These are phyloP conservation scores for Mirounga angustirostris DNA, from an alignment of 2,113 vertebrate genomes.

Conservation along the genomic window DNA sequence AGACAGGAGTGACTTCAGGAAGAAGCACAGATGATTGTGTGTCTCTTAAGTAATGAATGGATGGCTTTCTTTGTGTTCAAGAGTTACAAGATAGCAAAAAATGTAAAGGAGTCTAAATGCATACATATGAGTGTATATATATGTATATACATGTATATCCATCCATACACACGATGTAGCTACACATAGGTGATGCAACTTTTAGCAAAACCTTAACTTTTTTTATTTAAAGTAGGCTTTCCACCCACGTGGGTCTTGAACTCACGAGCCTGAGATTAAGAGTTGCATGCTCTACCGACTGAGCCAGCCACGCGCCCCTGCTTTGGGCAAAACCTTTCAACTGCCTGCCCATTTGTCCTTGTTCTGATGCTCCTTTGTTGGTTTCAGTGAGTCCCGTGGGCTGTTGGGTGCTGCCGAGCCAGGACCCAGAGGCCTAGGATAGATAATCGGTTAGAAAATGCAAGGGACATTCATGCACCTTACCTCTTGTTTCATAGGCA, in stretches of 20 bases:
- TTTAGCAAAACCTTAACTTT: neutral
- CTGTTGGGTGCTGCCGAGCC: neutral
- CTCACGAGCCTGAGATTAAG: neutral
- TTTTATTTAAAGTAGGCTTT: neutral
- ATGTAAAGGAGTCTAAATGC: neutral
- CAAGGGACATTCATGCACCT: neutral
- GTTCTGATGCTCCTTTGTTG: neutral
- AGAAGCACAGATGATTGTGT: neutral
- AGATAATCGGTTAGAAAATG: neutral
- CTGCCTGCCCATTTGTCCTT: neutral
- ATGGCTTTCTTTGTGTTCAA: neutral
- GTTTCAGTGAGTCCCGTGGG: neutral
- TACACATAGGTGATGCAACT: neutral
- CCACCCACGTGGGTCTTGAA: neutral
- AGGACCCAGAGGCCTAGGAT: neutral
- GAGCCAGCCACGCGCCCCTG: neutral
- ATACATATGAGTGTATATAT: accelerated
- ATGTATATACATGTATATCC: too few relatives aligned
- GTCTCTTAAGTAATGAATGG: neutral
- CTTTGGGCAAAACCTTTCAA: neutral
- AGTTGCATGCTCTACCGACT: neutral
- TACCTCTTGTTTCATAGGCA: slow-evolving; percentile 1
- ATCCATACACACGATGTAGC: accelerated
- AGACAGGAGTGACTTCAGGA: neutral
- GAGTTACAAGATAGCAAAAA: neutral